phyloP scores from a whole-genome alignment of 1,140 invertebrate species.

The Ladona fulva region DNA sequence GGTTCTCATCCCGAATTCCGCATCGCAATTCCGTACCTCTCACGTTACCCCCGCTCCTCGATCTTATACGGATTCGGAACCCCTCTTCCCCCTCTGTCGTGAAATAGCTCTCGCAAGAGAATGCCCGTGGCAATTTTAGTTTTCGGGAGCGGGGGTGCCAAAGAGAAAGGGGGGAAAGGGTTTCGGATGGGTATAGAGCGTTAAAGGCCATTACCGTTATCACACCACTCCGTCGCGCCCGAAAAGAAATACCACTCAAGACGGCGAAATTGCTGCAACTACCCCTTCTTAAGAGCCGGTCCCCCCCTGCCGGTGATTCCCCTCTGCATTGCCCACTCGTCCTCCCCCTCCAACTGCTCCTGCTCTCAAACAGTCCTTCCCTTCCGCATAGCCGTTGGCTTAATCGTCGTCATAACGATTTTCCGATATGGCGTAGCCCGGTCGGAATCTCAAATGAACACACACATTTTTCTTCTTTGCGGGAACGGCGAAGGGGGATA shows the following conservation, averaged over 20 bases:
- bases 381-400: neutral
- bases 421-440: neutral
- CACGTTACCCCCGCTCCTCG: too few relatives aligned
- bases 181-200: neutral
- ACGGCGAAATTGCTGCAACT: neutral
- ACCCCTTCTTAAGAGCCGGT: neutral
- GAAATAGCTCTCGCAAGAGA: too few relatives aligned
- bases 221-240: neutral
- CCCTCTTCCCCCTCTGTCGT: too few relatives aligned
- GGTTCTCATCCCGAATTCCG: too few relatives aligned
- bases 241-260: constrained; percentile 1
- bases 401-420: neutral
- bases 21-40: too few relatives aligned
- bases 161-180: neutral
- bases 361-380: neutral
- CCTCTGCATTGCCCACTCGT: neutral
- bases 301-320: neutral
- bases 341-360: neutral
- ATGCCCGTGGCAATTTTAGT: neutral
- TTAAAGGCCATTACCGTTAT: neutral
- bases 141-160: neutral
- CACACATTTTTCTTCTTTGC: neutral
- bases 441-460: constrained; percentile 9
- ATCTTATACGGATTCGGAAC: too few relatives aligned
- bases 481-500: too few relatives aligned